phyloP scores from a whole-genome alignment of 2,888 invertebrate species.

The Aphelenchoides bicaudatus region DNA sequence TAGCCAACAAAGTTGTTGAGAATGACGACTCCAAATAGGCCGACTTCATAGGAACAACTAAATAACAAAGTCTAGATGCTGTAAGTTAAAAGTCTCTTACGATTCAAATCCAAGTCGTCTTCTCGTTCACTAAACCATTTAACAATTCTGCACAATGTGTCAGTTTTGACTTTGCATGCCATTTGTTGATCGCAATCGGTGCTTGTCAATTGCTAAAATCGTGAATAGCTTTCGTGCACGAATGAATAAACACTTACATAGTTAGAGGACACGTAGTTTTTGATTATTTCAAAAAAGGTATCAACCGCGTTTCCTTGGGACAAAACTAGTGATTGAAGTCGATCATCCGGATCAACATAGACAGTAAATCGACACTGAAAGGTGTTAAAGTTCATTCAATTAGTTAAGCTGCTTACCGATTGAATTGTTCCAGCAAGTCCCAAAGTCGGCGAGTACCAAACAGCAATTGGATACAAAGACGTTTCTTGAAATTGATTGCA shows the following conservation, averaged over 20 bases:
- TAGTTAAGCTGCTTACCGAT: slow-evolving; percentile 22
- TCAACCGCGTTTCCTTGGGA: background rate
- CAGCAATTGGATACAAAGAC: slow-evolving; percentile 29
- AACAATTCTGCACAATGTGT: slow-evolving; percentile 7
- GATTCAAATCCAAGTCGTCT: slow-evolving; percentile 2
- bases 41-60: slow-evolving; percentile 27
- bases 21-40: slow-evolving; percentile 28
- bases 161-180: background rate
- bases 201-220: too few relatives aligned
- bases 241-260: background rate
- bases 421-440: slow-evolving; percentile 40
- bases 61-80: slow-evolving; percentile 16
- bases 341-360: slow-evolving; percentile 34
- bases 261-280: background rate
- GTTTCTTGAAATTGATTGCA: slow-evolving; percentile 41
- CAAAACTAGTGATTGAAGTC: slow-evolving; percentile 21
- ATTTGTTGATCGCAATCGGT: too few relatives aligned
- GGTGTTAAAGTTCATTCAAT: background rate
- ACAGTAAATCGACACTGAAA: slow-evolving; percentile 38
- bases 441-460: slow-evolving; percentile 31
- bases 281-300: background rate
- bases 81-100: background rate
- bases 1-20: slow-evolving; percentile 29
- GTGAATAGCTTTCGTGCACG: too few relatives aligned
- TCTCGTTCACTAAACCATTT: slow-evolving; percentile 13